phyloP scores from a whole-genome alignment of 2,797 vertebrate genomes.

The Sphaeramia orbicularis region DNA sequence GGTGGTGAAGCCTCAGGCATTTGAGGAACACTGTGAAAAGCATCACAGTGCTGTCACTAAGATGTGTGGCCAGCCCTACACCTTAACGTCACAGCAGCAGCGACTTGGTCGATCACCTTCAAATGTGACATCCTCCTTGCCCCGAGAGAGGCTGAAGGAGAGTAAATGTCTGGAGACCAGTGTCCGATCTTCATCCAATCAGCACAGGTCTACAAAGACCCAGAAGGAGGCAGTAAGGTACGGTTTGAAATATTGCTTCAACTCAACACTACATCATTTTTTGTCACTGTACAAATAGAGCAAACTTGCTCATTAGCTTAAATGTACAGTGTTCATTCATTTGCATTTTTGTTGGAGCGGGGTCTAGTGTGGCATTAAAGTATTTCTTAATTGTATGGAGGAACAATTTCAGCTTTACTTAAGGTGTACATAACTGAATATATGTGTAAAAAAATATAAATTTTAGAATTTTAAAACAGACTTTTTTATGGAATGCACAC shows the following conservation, averaged over 20 bases:
- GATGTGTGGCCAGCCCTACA: constrained; percentile 72
- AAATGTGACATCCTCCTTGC: constrained; percentile 58
- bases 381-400: neutral
- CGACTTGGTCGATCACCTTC: constrained; percentile 76
- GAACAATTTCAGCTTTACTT: too few species aligned
- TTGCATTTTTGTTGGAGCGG: too few species aligned
- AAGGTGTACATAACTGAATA: too few species aligned
- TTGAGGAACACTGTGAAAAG: constrained; percentile 93
- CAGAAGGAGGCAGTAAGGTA: constrained; percentile 87
- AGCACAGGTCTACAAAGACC: constrained; percentile 78
- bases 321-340: too few species aligned
- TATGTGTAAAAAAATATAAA: too few species aligned
- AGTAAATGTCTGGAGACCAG: constrained; percentile 46
- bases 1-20: constrained; percentile 95
- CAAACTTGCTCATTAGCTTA: too few species aligned
- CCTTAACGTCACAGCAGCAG: constrained; percentile 56
- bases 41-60: constrained; percentile 88
- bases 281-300: neutral
- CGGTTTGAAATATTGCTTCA: constrained; percentile 17
- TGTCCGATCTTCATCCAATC: constrained; percentile 70
- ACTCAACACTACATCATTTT: neutral
- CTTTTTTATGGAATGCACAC: too few species aligned
- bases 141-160: constrained; percentile 59
- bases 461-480: too few species aligned
- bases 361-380: neutral